Conservation (phyloP, 2,797 vertebrate species). For the Coluber constrictor region DNA sequence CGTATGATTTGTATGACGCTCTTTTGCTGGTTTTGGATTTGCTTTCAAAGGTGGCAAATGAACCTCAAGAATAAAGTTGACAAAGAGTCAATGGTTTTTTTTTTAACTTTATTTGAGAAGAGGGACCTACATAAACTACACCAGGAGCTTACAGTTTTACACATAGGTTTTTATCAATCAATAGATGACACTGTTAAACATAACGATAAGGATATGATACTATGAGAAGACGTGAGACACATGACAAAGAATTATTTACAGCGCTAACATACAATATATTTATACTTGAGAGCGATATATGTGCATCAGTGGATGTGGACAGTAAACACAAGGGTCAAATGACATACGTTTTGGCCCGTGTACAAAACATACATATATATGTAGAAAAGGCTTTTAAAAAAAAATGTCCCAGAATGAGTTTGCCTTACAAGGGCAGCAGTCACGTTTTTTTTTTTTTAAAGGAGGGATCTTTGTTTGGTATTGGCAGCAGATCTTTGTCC, state of each 20-base stretch:
- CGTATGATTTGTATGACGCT: not conserved
- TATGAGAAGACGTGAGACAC: conserved; percentile 73
- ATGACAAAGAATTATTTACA: conserved; percentile 78
- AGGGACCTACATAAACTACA: conserved; percentile 80
- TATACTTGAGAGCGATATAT: conserved; percentile 67
- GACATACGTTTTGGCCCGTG: conserved; percentile 57
- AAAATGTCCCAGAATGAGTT: conserved; percentile 64
- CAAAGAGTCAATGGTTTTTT: conserved; percentile 3
- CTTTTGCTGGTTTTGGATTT: not conserved
- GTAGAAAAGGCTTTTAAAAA: conserved; percentile 70
- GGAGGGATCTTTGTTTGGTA: conserved; percentile 56
- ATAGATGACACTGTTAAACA: conserved; percentile 75
- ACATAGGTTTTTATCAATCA: conserved; percentile 71
- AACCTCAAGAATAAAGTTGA: not conserved
- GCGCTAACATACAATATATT: conserved; percentile 73
- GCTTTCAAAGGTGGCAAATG: not conserved
- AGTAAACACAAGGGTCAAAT: conserved; percentile 29
- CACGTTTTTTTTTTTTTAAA: conserved; percentile 29
- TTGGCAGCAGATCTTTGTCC: conserved; percentile 52
- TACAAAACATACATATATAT: conserved; percentile 66
- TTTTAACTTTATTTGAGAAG: conserved; percentile 82
- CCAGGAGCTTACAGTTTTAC: conserved; percentile 76
- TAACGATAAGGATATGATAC: conserved; percentile 75
- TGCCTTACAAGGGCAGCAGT: conserved; percentile 61
- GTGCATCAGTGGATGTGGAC: conserved; percentile 68